Base-by-base conservation (phyloP, 2,113 vertebrate genomes). In the Podocnemis expansa region DNA sequence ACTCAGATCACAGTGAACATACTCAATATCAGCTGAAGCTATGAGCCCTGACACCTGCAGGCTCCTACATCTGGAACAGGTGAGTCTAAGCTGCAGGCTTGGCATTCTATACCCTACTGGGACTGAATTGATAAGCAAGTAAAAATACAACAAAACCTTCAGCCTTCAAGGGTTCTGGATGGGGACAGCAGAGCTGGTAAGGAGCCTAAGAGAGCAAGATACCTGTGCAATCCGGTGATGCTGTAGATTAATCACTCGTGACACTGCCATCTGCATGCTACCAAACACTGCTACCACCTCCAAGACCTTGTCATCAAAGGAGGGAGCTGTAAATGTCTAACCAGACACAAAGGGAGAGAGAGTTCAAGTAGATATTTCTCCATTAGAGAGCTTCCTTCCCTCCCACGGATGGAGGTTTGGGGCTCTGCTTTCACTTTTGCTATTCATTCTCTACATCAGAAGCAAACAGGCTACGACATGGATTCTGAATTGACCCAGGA, bases 261-360 rank as follows among this genome's bases (percentile, higher is more conserved):
- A 99, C 63, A 99, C 99, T 0, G 99, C 99, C 99, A 99, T 99
- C 98, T 99, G 99, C 99, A 99, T 99, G 96, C 99, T 99, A 85
- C 99, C 99, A 17, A 99, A 99, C 91, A 99, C 99, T 0, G 99
- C 99, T 2, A 99, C 99, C 89, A 99, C 99, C 97, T 99, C 99
- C 97, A 99, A 95, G 84, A 99, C 98, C 98, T 99, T 99, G 85
- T 99, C 99, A 16, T 99, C 99, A 0, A 99, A 99, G 1, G 99
- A 99, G 0, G 99, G 99, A 5, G 99, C 99, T 14, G 99, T 97
- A 94, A 99, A 99, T 1, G 99, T 99, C 99, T 99, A 91, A 80
- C 12, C 90, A 84, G 93, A 92, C 34, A 91, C 51, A 91, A 91
- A 3, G 34, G 24, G 56, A 90, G 43, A 95, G 55, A 94, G 88